Conservation (phyloP, 2,888 invertebrate species). For the Acanthoscelides obtectus region DNA sequence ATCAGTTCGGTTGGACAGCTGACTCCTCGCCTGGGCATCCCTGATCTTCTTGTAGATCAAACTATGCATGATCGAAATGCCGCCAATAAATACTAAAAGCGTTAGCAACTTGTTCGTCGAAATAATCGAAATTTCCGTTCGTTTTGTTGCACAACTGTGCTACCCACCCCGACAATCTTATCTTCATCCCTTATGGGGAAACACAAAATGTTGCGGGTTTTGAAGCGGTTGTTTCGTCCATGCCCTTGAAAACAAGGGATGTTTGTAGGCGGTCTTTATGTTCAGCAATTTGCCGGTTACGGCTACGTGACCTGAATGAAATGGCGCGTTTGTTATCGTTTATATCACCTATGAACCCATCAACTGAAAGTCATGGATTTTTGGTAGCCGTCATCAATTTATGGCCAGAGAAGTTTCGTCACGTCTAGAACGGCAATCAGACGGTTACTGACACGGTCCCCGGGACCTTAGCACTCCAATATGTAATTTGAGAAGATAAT, state of each 20-base stretch:
- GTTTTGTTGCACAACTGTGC: constrained; percentile 75
- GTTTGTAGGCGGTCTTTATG: constrained; percentile 65
- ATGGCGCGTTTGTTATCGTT: too few relatives aligned
- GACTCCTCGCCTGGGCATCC: constrained; percentile 71
- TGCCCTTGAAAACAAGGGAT: constrained; percentile 69
- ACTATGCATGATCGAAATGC: constrained; percentile 72
- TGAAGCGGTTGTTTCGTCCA: constrained; percentile 71
- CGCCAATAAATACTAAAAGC: constrained; percentile 78
- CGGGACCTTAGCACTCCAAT: too few relatives aligned
- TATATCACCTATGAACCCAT: not conserved
- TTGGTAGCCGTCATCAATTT: too few relatives aligned
- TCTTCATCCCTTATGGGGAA: constrained; percentile 77
- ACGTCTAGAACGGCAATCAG: too few relatives aligned
- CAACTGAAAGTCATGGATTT: too few relatives aligned
- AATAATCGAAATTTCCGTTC: constrained; percentile 65
- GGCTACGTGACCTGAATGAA: constrained; percentile 60
- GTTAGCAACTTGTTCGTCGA: constrained; percentile 73
- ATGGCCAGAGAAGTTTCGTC: too few relatives aligned
- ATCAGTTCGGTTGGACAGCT: constrained; percentile 76
- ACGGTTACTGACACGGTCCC: too few relatives aligned
- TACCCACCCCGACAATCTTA: constrained; percentile 63
- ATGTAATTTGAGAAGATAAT: too few relatives aligned
- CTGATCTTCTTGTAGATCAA: constrained; percentile 70
- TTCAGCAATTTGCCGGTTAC: constrained; percentile 71
- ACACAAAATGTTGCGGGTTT: constrained; percentile 74